phyloP scores from a whole-genome alignment of 2,797 vertebrate species.

The Champsocephalus gunnari region DNA sequence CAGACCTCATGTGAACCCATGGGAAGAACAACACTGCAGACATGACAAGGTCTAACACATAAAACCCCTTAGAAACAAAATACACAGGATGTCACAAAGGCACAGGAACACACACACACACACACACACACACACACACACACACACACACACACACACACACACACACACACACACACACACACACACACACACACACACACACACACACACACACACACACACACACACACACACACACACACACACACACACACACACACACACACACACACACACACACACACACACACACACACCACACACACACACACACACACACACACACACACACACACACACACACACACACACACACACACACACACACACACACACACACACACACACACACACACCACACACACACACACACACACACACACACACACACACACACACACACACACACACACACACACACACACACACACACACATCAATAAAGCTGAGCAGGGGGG shows the following conservation, averaged over 20 bases:
- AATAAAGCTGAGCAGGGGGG: conserved; percentile 58
- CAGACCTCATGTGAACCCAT: conserved; percentile 46
- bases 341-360: conserved; percentile 2
- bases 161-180: too few relatives aligned
- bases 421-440: background rate
- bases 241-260: conserved; percentile 1
- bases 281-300: background rate
- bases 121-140: too few relatives aligned
- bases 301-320: conserved; percentile 2
- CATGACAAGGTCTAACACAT: conserved; percentile 51
- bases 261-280: conserved; percentile 4
- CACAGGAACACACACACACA: conserved; percentile 33
- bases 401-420: background rate
- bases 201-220: too few relatives aligned
- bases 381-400: background rate
- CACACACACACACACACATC: background rate
- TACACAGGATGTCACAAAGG: conserved; percentile 65
- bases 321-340: conserved; percentile 12
- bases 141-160: too few relatives aligned
- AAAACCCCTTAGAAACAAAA: conserved; percentile 55
- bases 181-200: too few relatives aligned
- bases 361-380: background rate
- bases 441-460: conserved; percentile 1
- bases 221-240: background rate
- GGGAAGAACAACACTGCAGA: conserved; percentile 67